Conservation (phyloP, 1,140 invertebrate species). For the Drosophila novamexicana region DNA sequence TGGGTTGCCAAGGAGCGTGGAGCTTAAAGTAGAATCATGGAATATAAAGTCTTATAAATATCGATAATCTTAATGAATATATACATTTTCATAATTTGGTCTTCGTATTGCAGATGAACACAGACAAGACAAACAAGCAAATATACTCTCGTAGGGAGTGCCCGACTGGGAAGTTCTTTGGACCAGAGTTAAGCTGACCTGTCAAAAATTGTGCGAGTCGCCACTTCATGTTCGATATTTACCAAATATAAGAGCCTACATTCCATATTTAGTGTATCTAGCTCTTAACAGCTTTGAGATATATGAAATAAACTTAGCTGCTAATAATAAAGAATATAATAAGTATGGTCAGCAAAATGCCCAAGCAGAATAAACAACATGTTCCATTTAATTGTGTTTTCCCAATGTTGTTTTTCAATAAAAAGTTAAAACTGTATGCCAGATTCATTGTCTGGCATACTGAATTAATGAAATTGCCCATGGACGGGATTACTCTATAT, state of each 20-base stretch:
- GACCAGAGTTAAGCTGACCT: no score
- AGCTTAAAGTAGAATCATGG: background rate
- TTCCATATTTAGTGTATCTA: no score
- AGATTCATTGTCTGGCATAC: constrained; percentile 11
- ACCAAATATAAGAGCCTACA: no score
- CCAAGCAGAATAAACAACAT: background rate
- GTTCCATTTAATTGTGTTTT: background rate
- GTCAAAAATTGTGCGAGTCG: no score
- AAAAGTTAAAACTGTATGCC: constrained; percentile 4
- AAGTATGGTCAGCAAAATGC: background rate
- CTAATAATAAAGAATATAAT: background rate
- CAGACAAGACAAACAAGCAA: no score
- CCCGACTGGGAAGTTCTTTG: no score
- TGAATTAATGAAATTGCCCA: constrained; percentile 59
- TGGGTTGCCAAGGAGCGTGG: background rate
- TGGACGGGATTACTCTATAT: constrained; percentile 39
- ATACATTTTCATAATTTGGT: background rate
- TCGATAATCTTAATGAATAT: constrained; percentile 6
- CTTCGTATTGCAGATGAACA: background rate
- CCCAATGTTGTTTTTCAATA: constrained; percentile 2
- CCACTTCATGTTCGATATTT: no score
- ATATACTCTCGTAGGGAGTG: no score
- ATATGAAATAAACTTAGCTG: no score
- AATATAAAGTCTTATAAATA: background rate
- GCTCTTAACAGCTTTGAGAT: no score